These are phyloP conservation scores for Dipodomys ordii DNA, from an alignment of 2,113 vertebrate species.

Conservation along the genomic window DNA sequence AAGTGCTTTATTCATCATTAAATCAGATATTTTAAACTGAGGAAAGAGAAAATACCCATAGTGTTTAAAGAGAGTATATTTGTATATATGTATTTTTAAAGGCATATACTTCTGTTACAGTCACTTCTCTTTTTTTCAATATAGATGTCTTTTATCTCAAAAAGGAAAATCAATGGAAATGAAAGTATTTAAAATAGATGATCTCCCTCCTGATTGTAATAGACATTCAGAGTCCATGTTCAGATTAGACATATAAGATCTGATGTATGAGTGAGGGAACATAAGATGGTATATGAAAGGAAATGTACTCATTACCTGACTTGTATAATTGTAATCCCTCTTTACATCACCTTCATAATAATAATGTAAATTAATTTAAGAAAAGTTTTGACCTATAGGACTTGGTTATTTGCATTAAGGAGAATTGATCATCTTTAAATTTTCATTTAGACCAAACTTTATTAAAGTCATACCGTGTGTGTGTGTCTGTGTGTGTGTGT, in stretches of 20 bases:
- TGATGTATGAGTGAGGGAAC: no score
- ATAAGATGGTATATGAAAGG: no score
- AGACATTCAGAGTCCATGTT: background rate
- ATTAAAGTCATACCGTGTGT: constrained; percentile 18
- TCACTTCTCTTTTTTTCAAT: constrained; percentile 35
- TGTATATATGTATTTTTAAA: constrained; percentile 51
- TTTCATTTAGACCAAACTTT: constrained; percentile 8
- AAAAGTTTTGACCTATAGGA: constrained; percentile 24
- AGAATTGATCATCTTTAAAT: constrained; percentile 1
- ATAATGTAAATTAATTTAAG: background rate
- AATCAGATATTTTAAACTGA: constrained; percentile 46
- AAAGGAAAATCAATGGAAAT: constrained; percentile 50
- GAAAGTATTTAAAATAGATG: constrained; percentile 17
- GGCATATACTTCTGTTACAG: constrained; percentile 18
- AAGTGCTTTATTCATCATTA: constrained; percentile 58
- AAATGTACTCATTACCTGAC: no score
- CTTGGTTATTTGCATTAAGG: constrained; percentile 45
- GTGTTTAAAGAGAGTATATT: constrained; percentile 33
- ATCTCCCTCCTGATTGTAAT: background rate
- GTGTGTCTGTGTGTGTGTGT: background rate
- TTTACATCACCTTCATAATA: no score
- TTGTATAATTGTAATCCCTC: no score
- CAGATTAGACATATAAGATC: background rate
- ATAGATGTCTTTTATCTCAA: constrained; percentile 45
- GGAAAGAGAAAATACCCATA: constrained; percentile 54